Base-by-base conservation (phyloP, 2,888 invertebrate species). In the Toxonevra muliebris region DNA sequence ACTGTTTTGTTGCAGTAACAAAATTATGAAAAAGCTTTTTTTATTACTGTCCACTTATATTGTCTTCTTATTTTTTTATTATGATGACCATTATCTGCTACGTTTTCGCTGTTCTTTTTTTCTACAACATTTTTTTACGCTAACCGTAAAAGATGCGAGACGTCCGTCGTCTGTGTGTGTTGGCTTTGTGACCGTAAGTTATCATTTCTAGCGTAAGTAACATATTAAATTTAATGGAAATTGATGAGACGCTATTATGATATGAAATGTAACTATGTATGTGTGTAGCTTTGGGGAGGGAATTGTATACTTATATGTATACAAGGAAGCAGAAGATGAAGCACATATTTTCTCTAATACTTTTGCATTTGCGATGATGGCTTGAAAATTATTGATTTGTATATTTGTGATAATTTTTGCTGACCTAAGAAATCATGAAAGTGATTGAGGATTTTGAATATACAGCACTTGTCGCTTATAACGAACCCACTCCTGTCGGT, bases 211-310 rank as follows among this genome's bases (percentile, higher is more conserved):
- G 30, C 42, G 62, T 71, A 75, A 78, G 79, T 78, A 78, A 77
- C 79, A 71, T 82, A 82, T 82, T 82, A 82, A 82, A 80, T 79
- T 80, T 82, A 82, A 82, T 82, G 82, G 82, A 82, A 82, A 82
- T 82, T 81, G 80, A 82, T 82, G 81, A 82, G 80, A 74, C 76
- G 79, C 79, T 78, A 81, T 82, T 82, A 80, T 80, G 81, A 81
- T 80, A 80, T 81, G 80, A 80, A 65, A 53, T 52, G 17, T 12
- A 60, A 60, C n/a, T 65, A 20, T 41, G 43, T 30, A 30, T n/a
- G n/a, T n/a, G n/a, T n/a, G n/a, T n/a, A 30, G 3, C 7, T 30
- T 30, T 30, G 30, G 30, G 30, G 30, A 30, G 30, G 30, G 30
- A 30, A 7, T 30, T 30, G 3, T 30, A 30, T 30, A 30, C 30